These are phyloP conservation scores for Rhinichthys klamathensis DNA, from an alignment of 2,113 vertebrate genomes.

Conservation along the genomic window DNA sequence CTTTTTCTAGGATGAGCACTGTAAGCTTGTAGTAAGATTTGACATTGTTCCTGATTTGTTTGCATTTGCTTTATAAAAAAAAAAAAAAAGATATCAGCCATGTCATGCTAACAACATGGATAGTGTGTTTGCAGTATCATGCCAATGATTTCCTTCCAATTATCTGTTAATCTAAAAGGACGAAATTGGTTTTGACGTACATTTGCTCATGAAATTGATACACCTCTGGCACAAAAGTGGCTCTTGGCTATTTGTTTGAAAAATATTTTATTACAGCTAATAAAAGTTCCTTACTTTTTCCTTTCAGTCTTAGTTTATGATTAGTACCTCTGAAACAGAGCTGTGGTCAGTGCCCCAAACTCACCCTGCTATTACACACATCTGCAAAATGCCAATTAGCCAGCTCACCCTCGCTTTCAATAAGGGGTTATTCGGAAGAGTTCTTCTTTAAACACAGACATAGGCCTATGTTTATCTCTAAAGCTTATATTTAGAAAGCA, in stretches of 20 bases:
- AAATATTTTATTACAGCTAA: conserved; percentile 59
- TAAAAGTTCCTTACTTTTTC: conserved; percentile 53
- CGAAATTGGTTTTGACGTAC: conserved; percentile 15
- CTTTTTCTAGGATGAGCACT: too few species aligned
- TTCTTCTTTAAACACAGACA: conserved; percentile 45
- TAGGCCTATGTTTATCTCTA: conserved; percentile 3
- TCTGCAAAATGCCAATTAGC: conserved; percentile 32
- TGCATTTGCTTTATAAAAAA: too few species aligned
- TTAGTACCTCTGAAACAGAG: conserved; percentile 48
- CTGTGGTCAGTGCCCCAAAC: conserved; percentile 48
- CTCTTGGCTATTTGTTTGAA: conserved; percentile 43
- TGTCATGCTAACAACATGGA: background rate
- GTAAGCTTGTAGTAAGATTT: too few species aligned
- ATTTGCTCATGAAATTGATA: conserved; percentile 53
- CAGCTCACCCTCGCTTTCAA: conserved; percentile 35
- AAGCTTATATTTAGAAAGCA: conserved; percentile 21
- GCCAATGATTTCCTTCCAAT: background rate
- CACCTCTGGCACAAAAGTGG: conserved; percentile 21
- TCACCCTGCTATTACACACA: conserved; percentile 58
- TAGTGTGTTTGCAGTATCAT: background rate
- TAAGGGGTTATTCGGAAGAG: conserved; percentile 35
- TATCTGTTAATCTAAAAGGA: background rate
- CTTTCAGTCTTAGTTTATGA: conserved; percentile 47
- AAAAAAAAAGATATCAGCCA: background rate
- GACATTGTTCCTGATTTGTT: too few species aligned